Evolutionary conservation across 2,797 vertebrate genomes (phyloP), one percentile per base, ranked within the genome.

Genomic region (Coregonus sp.): DNA sequence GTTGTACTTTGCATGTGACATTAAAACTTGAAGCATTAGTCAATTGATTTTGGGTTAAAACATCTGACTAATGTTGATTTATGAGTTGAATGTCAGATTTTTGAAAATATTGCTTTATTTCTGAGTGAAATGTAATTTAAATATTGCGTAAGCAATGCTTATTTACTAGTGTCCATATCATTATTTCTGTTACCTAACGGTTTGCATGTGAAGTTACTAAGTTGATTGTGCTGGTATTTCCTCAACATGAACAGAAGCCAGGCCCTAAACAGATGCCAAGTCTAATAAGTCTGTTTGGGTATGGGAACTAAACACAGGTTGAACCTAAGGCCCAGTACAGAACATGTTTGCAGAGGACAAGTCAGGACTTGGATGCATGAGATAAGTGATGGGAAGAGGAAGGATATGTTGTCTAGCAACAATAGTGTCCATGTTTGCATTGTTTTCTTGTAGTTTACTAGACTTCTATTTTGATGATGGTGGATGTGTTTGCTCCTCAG

Each of bases 201-300:
- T 0, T 75, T 89, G 77, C 74, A 66, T 81, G 80, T 85, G 78
- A 88, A 91, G 25, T 78, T 82, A 75, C 68, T 69, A 56, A 61
- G 79, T 79, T 77, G 71, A 78, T 89, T 84, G 67, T 75, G 87
- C 81, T 82, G 81, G 85, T 91, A 87, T 81, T 87, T 76, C 79
- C 88, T 89, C 79, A 78, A 75, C 79, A 15, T 78, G 72, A 80
- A 76, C 7, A 86, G 85, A 81, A 76, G 51, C 71, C 73, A 74
- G 81, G 52, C 70, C 75, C 72, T 70, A 59, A 84, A 85, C 56
- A 81, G 73, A 90, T 25, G 25, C 25, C 5, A 37, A 91, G 65
- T 75, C 85, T 78, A 90, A 86, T 79, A 90, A 69, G 54, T 76
- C 33, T 75, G 76, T 76, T 90, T 91, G 87, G 67, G 51, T 76